These are phyloP conservation scores for Heteromyza rotundicornis DNA, from an alignment of 2,888 invertebrate genomes.

Conservation along the genomic window DNA sequence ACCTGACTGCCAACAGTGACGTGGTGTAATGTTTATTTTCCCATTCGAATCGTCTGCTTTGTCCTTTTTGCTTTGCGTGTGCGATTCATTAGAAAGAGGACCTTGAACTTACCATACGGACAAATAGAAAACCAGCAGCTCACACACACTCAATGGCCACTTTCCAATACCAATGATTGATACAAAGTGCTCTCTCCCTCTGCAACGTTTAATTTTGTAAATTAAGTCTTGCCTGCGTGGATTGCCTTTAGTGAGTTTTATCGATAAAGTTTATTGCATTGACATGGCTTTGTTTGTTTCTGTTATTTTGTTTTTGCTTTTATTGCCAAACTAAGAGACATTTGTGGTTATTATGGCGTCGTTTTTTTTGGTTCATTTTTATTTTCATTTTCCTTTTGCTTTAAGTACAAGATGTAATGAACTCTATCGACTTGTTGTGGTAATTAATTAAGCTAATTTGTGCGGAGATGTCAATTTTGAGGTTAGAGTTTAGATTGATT, in stretches of 20 bases:
- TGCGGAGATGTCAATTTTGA: too few species aligned
- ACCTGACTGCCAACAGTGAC: too few species aligned
- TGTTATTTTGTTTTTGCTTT: background rate
- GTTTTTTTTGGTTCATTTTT: too few species aligned
- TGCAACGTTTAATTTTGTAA: background rate
- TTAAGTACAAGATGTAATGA: background rate
- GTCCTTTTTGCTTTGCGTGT: too few species aligned
- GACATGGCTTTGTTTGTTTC: background rate
- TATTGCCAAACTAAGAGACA: background rate
- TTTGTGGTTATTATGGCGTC: background rate
- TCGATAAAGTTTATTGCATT: background rate
- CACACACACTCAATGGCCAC: background rate
- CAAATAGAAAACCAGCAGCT: background rate
- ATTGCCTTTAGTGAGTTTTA: background rate
- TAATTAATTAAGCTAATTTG: background rate
- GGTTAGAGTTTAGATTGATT: too few species aligned
- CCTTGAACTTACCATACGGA: too few species aligned
- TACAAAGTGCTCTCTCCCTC: too few species aligned
- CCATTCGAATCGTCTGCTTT: background rate
- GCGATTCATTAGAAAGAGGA: too few species aligned
- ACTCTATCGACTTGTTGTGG: background rate
- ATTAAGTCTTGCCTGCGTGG: background rate
- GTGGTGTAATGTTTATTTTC: too few species aligned
- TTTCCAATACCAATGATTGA: background rate
- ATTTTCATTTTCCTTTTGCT: too few species aligned